Evolutionary conservation across 1,140 invertebrate genomes (phyloP).

Genomic region (Hirudo medicinalis): DNA sequence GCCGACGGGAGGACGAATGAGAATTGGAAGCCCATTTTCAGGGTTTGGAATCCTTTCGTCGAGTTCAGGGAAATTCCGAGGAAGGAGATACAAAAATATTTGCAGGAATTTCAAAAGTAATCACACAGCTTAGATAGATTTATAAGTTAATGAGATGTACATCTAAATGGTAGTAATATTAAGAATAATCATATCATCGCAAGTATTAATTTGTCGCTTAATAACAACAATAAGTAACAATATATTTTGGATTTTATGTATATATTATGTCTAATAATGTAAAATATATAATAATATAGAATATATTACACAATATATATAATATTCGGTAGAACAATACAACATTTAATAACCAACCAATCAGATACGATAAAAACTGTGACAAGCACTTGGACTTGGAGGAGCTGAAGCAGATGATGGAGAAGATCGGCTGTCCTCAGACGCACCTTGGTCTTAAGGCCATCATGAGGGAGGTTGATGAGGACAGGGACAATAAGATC

Average conservation of each 20-base stretch:
- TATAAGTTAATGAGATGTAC: too few species aligned
- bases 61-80: slow-evolving; percentile 80
- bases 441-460: slow-evolving; percentile 81
- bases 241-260: too few species aligned
- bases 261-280: too few species aligned
- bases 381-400: slow-evolving; percentile 74
- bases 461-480: slow-evolving; percentile 77
- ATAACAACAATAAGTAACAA: too few species aligned
- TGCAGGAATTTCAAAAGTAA: slow-evolving; percentile 79
- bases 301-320: too few species aligned
- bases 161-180: too few species aligned
- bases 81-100: slow-evolving; percentile 84
- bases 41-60: slow-evolving; percentile 62
- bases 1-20: too few species aligned
- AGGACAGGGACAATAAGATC: slow-evolving; percentile 73
- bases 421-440: slow-evolving; percentile 77
- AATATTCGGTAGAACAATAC: too few species aligned
- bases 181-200: too few species aligned
- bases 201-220: too few species aligned
- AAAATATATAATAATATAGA: too few species aligned
- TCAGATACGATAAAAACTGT: slow-evolving; percentile 73
- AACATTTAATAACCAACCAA: neutral
- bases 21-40: neutral
- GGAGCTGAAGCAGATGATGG: slow-evolving; percentile 90
- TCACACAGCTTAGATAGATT: too few species aligned